phyloP scores from a whole-genome alignment of 2,113 vertebrate genomes.

The Furnarius figulus region DNA sequence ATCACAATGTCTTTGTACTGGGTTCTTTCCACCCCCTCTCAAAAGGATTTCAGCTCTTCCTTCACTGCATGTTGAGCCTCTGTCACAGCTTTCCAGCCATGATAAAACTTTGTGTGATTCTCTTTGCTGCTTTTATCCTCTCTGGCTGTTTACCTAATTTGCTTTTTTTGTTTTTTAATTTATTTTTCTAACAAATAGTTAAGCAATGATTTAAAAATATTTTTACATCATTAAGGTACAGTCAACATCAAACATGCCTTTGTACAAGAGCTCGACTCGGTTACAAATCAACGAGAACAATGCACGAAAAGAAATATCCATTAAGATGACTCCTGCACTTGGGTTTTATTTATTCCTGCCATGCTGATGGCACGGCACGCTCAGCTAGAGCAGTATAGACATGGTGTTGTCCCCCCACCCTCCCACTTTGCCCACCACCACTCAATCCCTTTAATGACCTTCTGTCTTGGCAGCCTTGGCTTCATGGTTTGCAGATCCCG shows the following conservation, averaged over 20 bases:
- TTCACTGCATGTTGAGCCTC: background rate
- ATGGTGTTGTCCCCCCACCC: background rate
- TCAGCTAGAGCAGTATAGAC: conserved; percentile 57
- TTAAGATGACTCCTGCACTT: conserved; percentile 72
- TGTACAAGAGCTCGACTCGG: conserved; percentile 82
- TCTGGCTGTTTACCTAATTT: conserved; percentile 45
- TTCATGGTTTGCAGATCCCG: conserved; percentile 84
- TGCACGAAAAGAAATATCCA: conserved; percentile 78
- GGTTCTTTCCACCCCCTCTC: background rate
- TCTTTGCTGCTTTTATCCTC: conserved; percentile 30
- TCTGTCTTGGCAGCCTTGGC: conserved; percentile 87
- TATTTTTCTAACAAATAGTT: conserved; percentile 78
- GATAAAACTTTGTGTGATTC: background rate
- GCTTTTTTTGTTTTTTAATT: conserved; percentile 70
- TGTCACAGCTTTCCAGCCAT: background rate
- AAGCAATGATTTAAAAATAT: conserved; percentile 82
- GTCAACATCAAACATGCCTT: conserved; percentile 87
- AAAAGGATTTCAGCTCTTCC: background rate
- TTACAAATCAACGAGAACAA: conserved; percentile 87
- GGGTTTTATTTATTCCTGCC: conserved; percentile 14
- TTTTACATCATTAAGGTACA: conserved; percentile 80
- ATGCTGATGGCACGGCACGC: conserved; percentile 39
- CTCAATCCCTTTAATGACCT: conserved; percentile 80
- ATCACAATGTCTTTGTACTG: background rate
- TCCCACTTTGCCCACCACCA: background rate